Evolutionary conservation across 2,888 invertebrate species (phyloP).

Genomic region (Metacarcinus magister): DNA sequence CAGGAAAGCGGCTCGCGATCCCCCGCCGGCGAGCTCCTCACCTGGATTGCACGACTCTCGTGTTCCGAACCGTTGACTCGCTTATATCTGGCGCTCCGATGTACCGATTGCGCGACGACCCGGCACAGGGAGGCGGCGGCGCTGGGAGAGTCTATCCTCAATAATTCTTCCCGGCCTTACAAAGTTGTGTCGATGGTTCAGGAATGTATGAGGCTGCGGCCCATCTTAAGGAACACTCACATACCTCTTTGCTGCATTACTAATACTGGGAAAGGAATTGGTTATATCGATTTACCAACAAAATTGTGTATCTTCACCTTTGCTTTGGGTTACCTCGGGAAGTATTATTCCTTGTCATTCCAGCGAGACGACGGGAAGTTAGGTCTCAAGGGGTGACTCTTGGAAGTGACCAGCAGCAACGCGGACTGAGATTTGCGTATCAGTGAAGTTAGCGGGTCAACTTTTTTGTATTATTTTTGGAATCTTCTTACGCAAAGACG

Average conservation of each 20-base stretch:
- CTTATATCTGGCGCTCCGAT: conserved; percentile 58
- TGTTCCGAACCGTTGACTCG: conserved; percentile 64
- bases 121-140: conserved; percentile 48
- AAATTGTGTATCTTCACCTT: background rate
- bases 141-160: conserved; percentile 6
- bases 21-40: conserved; percentile 43
- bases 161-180: conserved; percentile 33
- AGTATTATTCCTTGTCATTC: background rate
- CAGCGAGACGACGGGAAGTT: background rate
- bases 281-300: conserved; percentile 5
- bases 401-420: background rate
- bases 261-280: background rate
- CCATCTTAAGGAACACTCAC: conserved; percentile 22
- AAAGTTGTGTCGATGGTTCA: conserved; percentile 42
- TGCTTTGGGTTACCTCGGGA: background rate
- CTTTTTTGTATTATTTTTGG: background rate
- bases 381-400: background rate
- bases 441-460: background rate
- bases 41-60: conserved; percentile 63
- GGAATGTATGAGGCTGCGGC: conserved; percentile 40
- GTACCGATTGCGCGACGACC: conserved; percentile 54
- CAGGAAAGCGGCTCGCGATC: conserved; percentile 46
- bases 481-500: background rate
- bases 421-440: background rate
- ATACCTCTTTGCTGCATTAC: conserved; percentile 10